These are phyloP conservation scores for Cottoperca gobio DNA, from an alignment of 2,797 vertebrate species.

Conservation along the genomic window DNA sequence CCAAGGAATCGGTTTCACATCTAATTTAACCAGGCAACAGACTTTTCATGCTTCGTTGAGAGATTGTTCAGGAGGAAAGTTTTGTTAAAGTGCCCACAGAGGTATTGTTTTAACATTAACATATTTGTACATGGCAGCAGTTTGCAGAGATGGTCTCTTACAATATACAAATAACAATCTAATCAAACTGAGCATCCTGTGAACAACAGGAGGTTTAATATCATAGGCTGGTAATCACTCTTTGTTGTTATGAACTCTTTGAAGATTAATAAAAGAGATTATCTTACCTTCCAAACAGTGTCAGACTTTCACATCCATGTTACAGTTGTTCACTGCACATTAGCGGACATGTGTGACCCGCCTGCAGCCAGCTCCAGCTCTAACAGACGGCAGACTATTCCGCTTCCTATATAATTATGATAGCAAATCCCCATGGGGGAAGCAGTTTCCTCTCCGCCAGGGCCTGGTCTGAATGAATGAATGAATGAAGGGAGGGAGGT, in stretches of 20 bases:
- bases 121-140: not conserved
- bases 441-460: constrained; percentile 69
- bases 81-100: not conserved
- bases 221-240: not conserved
- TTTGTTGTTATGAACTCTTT: constrained; percentile 13
- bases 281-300: constrained; percentile 67
- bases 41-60: constrained; percentile 7
- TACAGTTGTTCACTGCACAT: constrained; percentile 18
- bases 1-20: constrained; percentile 11
- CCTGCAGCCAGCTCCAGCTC: constrained; percentile 52
- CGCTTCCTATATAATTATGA: constrained; percentile 73
- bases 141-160: constrained; percentile 7
- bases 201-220: constrained; percentile 25
- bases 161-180: not conserved
- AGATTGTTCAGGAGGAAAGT: constrained; percentile 1
- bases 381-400: constrained; percentile 58
- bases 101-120: not conserved
- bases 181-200: constrained; percentile 7
- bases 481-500: constrained; percentile 25
- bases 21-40: not conserved
- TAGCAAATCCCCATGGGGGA: constrained; percentile 66
- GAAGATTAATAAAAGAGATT: constrained; percentile 27
- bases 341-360: constrained; percentile 25
- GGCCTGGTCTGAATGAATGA: constrained; percentile 45
- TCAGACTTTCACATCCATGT: constrained; percentile 60